Conservation (phyloP, 2,113 vertebrate genomes). For the Tapirus terrestris region DNA sequence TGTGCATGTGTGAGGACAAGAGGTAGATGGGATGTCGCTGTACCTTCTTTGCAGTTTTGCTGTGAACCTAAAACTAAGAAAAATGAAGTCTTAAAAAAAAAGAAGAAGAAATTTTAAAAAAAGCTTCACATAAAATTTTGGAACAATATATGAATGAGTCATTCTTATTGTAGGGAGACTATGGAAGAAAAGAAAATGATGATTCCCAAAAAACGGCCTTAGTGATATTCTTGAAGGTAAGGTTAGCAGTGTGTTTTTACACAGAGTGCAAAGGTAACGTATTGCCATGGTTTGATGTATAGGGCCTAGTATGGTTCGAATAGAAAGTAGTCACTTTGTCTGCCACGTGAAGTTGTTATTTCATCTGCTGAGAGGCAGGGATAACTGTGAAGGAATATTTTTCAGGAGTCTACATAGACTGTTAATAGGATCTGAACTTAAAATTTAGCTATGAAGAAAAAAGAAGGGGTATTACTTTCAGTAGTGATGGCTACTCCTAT, state of each 20-base stretch:
- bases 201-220: background rate
- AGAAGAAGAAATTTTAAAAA: background rate
- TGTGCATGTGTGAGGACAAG: background rate
- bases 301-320: background rate
- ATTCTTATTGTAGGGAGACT: background rate
- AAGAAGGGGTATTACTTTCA: background rate
- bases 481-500: background rate
- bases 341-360: background rate
- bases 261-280: background rate
- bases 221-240: background rate
- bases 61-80: background rate
- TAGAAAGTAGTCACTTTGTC: background rate
- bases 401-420: background rate
- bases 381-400: background rate
- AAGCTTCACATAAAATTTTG: slow-evolving; percentile 26
- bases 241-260: background rate
- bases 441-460: background rate
- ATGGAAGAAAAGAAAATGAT: slow-evolving; percentile 12
- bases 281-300: background rate
- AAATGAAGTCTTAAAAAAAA: background rate
- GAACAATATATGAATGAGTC: slow-evolving; percentile 7
- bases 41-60: background rate
- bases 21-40: background rate
- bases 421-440: background rate
- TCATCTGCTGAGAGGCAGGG: background rate